Base-by-base conservation (phyloP, 2,113 vertebrate genomes). In the Laterallus jamaicensis region DNA sequence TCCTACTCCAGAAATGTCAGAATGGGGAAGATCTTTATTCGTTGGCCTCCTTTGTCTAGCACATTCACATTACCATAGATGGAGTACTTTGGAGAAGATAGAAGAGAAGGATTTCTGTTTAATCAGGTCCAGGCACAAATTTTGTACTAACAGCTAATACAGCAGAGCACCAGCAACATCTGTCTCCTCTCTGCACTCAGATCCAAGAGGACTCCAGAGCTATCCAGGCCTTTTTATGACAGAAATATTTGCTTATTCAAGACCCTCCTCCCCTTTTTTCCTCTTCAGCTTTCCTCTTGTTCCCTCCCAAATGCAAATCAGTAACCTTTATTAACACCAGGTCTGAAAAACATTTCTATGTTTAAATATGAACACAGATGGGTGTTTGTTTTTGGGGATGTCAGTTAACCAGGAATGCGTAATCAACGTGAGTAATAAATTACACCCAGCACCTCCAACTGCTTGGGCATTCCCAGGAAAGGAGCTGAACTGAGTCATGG, bases 111-210 rank as follows among this genome's bases (percentile, higher is more conserved):
- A 82, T 92, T 94, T 94, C 71, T 60, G 21, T 78, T 90, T 97
- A 95, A 96, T 96, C 68, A 93, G 60, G 75, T 86, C 87, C 93
- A 96, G 92, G 76, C 92, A 81, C 37, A 88, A 64, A 83, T 91
- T 93, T 77, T 94, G 82, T 85, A 90, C 74, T 39, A 82, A 49
- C 12, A 52, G 50, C 47, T 88, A 86, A 50, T 76, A 59, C n/a
- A 85, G 52, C 78, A 69, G 50, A 93, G 47, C 60, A 84, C 31
- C 77, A 79, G 78, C 55, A 93, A 91, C 94, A 78, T 95, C 78
- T 96, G 85, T 83, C 82, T 96, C 11, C 56, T 66, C 59, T 95
- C 76, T 93, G 37, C 60, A 56, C 31, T 86, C 17, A 31, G 40
- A 94, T 77, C 71, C 55, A 88, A 75, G 68, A 58, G 32, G 64